These are phyloP conservation scores for Brachypalpus laphriformis DNA, from an alignment of 2,888 invertebrate genomes.

Conservation along the genomic window DNA sequence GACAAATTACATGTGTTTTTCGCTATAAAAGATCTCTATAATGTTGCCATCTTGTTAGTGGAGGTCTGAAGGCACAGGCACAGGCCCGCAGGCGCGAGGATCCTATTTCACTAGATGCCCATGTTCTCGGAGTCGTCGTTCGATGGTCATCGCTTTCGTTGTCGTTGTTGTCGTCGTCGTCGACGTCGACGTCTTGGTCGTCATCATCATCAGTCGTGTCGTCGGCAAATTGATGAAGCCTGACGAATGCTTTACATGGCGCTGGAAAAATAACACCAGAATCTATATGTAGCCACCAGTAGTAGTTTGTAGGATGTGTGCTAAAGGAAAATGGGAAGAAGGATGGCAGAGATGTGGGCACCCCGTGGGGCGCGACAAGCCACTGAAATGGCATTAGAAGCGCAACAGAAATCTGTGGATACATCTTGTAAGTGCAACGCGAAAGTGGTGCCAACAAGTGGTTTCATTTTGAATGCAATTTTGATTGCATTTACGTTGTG, in stretches of 20 bases:
- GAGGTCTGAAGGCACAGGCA: background rate
- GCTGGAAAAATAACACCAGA: constrained; percentile 69
- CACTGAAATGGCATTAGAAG: constrained; percentile 30
- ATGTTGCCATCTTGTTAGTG: constrained; percentile 43
- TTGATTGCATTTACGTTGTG: constrained; percentile 31
- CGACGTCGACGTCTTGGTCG: background rate
- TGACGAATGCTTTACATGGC: constrained; percentile 75
- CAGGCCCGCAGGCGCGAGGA: background rate
- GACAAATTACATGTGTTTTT: constrained; percentile 28
- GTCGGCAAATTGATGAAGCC: constrained; percentile 71
- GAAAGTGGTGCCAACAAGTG: constrained; percentile 29
- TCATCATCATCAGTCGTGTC: constrained; percentile 43
- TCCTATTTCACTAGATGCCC: constrained; percentile 16
- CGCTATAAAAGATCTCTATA: constrained; percentile 10
- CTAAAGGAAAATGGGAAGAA: background rate
- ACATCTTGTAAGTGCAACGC: constrained; percentile 23
- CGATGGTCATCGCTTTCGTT: background rate
- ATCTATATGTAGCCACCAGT: constrained; percentile 71
- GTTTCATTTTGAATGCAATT: constrained; percentile 42
- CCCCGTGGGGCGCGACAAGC: constrained; percentile 37
- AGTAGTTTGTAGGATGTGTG: no score
- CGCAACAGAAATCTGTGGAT: background rate
- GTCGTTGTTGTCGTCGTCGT: constrained; percentile 5
- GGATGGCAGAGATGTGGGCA: constrained; percentile 14
- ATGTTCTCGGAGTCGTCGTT: background rate